A percentile compares a stretch with the other conserved stretches of the same genome.
phyloP scores from a whole-genome alignment of 2,113 vertebrate genomes.

The Cromileptes altivelis region DNA sequence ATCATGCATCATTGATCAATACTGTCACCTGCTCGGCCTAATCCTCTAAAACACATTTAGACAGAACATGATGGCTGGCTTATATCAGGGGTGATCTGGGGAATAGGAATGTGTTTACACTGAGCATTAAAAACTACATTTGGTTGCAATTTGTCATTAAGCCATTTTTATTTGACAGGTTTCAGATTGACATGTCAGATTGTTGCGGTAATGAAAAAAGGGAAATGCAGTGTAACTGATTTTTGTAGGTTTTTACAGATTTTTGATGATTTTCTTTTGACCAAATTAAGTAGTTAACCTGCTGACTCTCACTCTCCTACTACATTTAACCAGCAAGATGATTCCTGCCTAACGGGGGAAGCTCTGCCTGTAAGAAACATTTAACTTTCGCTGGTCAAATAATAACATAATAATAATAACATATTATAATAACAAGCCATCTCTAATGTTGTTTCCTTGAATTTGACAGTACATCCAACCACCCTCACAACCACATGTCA shows the following conservation, averaged over 20 bases:
- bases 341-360: too few relatives aligned
- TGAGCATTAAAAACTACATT: constrained; percentile 41
- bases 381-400: not conserved
- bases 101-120: constrained; percentile 39
- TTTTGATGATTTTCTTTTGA: not conserved
- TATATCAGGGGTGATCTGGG: constrained; percentile 50
- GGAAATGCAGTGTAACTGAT: not conserved
- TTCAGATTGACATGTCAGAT: constrained; percentile 38
- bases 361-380: not conserved
- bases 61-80: constrained; percentile 23
- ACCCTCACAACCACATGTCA: too few relatives aligned
- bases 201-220: not conserved
- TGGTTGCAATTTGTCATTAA: constrained; percentile 37
- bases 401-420: too few relatives aligned
- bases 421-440: too few relatives aligned
- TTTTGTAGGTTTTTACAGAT: not conserved
- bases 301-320: not conserved
- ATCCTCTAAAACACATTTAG: constrained; percentile 69
- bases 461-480: too few relatives aligned
- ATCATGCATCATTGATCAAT: constrained; percentile 78
- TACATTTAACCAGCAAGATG: not conserved
- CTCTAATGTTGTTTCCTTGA: too few relatives aligned
- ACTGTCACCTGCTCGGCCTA: constrained; percentile 64
- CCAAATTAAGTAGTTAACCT: too few relatives aligned
- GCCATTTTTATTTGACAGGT: constrained; percentile 33